Evolutionary conservation across 2,888 invertebrate species (phyloP).

Genomic region (Atethmia centrago): DNA sequence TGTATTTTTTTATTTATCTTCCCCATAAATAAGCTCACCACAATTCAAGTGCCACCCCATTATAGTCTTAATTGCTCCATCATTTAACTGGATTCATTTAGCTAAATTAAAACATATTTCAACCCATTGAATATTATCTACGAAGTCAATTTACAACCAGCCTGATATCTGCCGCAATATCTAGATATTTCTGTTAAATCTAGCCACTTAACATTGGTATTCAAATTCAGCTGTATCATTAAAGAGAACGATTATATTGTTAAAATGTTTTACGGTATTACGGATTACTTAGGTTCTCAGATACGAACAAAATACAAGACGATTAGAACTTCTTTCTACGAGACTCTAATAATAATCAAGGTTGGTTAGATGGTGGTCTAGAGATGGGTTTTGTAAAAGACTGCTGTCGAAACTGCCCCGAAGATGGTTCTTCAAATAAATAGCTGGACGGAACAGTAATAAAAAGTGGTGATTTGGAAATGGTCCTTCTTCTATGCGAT

Average conservation of each 20-base stretch:
- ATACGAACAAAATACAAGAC: background rate
- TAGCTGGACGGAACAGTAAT: background rate
- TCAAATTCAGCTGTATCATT: conserved; percentile 34
- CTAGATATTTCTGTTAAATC: conserved; percentile 37
- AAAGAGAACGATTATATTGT: conserved; percentile 29
- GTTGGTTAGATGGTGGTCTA: background rate
- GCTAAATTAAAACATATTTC: conserved; percentile 39
- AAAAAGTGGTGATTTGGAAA: background rate
- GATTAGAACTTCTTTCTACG: background rate
- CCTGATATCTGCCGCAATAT: conserved; percentile 12
- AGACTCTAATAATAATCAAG: no score
- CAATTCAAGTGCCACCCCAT: conserved; percentile 3
- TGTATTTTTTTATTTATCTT: conserved; percentile 8
- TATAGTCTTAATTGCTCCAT: conserved; percentile 7
- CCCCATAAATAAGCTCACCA: conserved; percentile 1
- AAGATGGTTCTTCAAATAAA: background rate
- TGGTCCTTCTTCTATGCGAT: background rate
- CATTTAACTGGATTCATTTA: conserved; percentile 18
- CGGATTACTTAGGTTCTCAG: background rate
- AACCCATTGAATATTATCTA: conserved; percentile 31
- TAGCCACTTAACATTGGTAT: conserved; percentile 23
- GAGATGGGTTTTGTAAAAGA: background rate
- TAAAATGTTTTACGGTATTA: conserved; percentile 28
- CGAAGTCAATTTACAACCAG: conserved; percentile 19
- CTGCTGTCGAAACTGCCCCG: background rate